Evolutionary conservation across 2,888 invertebrate species (phyloP).

Genomic region (Brenthis daphne): DNA sequence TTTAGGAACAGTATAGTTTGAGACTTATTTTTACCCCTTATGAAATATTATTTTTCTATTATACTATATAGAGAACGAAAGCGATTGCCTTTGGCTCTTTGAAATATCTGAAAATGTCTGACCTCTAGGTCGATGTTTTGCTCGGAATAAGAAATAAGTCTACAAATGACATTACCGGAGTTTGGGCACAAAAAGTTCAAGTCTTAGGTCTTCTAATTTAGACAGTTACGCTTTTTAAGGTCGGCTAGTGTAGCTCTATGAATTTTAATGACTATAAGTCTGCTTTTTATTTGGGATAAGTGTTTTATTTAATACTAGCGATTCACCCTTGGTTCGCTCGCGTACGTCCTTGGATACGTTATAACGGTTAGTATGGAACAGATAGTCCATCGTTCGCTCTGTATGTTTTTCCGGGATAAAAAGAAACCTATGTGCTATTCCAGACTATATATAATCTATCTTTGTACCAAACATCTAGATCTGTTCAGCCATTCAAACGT

Average conservation of each 20-base stretch:
- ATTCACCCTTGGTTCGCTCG: too few species aligned
- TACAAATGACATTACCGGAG: conserved; percentile 33
- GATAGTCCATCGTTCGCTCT: too few species aligned
- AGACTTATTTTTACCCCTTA: background rate
- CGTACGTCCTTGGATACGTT: too few species aligned
- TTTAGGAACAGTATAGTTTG: too few species aligned
- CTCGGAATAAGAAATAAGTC: conserved; percentile 40
- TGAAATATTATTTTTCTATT: background rate
- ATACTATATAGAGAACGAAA: background rate
- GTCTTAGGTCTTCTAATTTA: conserved; percentile 15
- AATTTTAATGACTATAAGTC: conserved; percentile 1
- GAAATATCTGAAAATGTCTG: conserved; percentile 30
- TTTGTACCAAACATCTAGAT: too few species aligned
- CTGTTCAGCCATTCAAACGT: too few species aligned
- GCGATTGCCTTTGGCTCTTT: conserved; percentile 6
- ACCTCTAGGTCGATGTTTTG: conserved; percentile 37
- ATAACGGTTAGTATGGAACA: too few species aligned
- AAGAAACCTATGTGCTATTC: too few species aligned
- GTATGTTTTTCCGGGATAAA: too few species aligned
- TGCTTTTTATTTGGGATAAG: background rate
- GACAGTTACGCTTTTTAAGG: conserved; percentile 13
- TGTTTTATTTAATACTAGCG: background rate
- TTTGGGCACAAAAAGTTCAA: conserved; percentile 20
- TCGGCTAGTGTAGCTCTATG: conserved; percentile 4
- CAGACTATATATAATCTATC: too few species aligned